Base-by-base conservation (phyloP, 2,888 invertebrate species). In the Microdon myrmicae region DNA sequence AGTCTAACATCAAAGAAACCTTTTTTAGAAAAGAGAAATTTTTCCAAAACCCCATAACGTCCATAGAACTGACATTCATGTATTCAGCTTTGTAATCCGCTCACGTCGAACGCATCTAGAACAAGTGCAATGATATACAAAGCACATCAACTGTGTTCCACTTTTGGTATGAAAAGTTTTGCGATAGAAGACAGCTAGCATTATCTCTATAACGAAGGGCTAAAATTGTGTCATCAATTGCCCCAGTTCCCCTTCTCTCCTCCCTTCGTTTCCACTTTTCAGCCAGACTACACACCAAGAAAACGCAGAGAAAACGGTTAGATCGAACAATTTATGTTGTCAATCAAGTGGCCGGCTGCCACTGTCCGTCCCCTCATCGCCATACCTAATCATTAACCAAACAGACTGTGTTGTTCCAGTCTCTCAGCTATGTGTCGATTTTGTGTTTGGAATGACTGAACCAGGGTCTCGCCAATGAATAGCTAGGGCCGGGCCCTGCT, bases 201-300 rank as follows among this genome's bases (percentile, higher is more conserved):
- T 2, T 17, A n/a, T 29, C 23, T 5, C 10, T 3, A n/a, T 12
- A n/a, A 19, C 22, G 13, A 64, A 58, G 64, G 58, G 64, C 31
- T 47, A 41, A 25, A 64, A 64, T 51, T 58, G 64, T 58, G 64
- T 58, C 58, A 58, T 43, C 56, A 47, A 41, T 45, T 51, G 3
- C 4, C 6, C 44, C 44, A n/a, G 25, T 48, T 48, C 41, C 9
- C 47, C 44, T 26, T 31, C 39, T 48, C 41, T 9, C 47, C 44
- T 26, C 31, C 39, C 19, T 10, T 37, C 23, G 4, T 20, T 4
- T 12, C 4, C 7, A 2, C 31, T 17, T n/a, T 9, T 5, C 16
- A 32, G 19, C 25, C 26, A 45, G 13, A 9, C 25, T 28, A 19
- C 28, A 35, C 26, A 22, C 22, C 5, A 22, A 22, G 6, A 22